phyloP scores from a whole-genome alignment of 2,113 vertebrate species.

The Dipodomys spectabilis region DNA sequence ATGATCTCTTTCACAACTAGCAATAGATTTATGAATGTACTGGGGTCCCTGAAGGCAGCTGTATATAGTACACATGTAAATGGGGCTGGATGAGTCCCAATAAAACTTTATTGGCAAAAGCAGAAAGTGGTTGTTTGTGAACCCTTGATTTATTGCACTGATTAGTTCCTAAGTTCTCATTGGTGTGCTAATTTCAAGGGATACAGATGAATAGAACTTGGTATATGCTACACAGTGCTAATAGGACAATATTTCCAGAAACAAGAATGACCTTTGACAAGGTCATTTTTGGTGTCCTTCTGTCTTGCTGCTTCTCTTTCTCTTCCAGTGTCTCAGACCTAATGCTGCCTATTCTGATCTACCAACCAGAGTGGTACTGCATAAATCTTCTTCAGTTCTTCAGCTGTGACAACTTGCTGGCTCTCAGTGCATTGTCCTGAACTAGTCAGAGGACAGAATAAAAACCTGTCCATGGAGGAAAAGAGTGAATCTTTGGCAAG shows the following conservation, averaged over 20 bases:
- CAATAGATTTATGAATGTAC: not conserved
- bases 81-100: not conserved
- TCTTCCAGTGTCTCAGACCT: not conserved
- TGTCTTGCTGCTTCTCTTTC: not conserved
- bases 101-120: conserved; percentile 35
- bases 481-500: conserved; percentile 26
- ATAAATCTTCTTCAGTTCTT: not conserved
- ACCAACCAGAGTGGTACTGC: not conserved
- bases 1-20: not conserved
- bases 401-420: not conserved
- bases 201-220: not conserved
- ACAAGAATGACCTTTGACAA: not conserved
- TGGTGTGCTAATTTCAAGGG: not conserved
- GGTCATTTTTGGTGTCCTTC: not conserved
- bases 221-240: not conserved
- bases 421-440: not conserved
- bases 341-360: not conserved
- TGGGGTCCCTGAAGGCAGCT: not conserved
- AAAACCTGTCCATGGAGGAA: not conserved
- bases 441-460: conserved; percentile 5
- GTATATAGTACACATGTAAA: not conserved
- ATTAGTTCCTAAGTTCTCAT: not conserved
- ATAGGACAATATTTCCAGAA: not conserved
- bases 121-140: not conserved
- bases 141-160: not conserved